A percentile compares a stretch with the other conserved stretches of the same genome.
Evolutionary conservation across 2,797 vertebrate genomes (phyloP).

Genomic region (Loris lydekkerianus): DNA sequence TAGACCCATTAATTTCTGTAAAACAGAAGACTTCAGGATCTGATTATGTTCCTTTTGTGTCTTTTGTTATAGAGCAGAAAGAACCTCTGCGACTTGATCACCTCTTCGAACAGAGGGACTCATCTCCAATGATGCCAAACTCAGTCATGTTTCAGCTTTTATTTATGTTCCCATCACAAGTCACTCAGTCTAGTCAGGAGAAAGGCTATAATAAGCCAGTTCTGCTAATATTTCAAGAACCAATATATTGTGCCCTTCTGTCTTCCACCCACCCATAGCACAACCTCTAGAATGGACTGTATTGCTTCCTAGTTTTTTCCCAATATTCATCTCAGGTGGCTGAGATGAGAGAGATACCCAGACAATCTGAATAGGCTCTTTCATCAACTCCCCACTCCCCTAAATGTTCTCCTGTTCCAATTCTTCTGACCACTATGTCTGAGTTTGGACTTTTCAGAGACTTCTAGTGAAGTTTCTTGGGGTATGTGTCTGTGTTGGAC

Average conservation of each 20-base stretch:
- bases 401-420: not conserved
- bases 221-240: not conserved
- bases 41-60: not conserved
- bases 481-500: not conserved
- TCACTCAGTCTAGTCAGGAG: not conserved
- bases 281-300: not conserved
- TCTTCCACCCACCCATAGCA: not conserved
- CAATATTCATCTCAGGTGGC: not conserved
- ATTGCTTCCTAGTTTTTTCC: not conserved
- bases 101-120: not conserved
- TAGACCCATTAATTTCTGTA: not conserved
- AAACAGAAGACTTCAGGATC: not conserved
- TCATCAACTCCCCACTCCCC: not conserved
- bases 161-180: not conserved
- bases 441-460: not conserved
- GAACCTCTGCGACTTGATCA: not conserved
- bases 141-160: not conserved
- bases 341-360: not conserved
- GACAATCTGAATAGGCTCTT: not conserved
- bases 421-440: not conserved
- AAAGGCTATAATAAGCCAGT: not conserved
- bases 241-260: rapidly evolving
- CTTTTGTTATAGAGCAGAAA: not conserved
- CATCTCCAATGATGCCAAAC: not conserved
- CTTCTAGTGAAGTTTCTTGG: not conserved